Base-by-base conservation (phyloP, 2,113 vertebrate species). In the Grammomys surdaster region DNA sequence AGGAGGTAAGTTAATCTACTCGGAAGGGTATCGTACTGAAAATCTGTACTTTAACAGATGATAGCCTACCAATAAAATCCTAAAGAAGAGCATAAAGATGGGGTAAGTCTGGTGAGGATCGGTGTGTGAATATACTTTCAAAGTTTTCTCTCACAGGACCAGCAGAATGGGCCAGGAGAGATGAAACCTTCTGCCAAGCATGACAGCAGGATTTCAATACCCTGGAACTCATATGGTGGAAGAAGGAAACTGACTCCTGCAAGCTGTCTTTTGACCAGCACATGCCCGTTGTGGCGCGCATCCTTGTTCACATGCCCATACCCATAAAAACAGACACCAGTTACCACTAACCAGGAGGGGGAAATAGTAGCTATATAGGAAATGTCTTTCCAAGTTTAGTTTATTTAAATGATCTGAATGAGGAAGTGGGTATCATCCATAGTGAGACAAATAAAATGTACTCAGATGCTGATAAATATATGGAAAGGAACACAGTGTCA, bases 31-130 rank as follows among this genome's bases (percentile, higher is more conserved):
- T 85, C 8, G 60, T 31, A 72, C 14, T 67, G 43, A 40, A 92
- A 91, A 92, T 75, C 31, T 91, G 60, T 14, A 43, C 31, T 72
- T 93, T 51, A 82, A 60, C 54, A 90, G 22, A 51, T 89, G 89
- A 82, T 54, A 93, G 20, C 4, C 3, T 63, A 26, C 7, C 54
- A 58, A 58, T 40, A 26, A 60, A 82, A 26, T 8, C 36, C 20
- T 36, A n/a, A 40, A 7, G 54, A 60, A 40, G 80, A 26, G n/a
- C 12, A 16, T 58, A 7, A 40, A 82, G 51, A 60, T 26, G 31
- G 24, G 43, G 81, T 77, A 78, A 84, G 36, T 88, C 84, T 85
- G 69, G 72, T 56, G 36, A 94, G 63, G 56, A 69, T 69, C 40
- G 84, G 31, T 20, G 10, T 60, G 33, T 48, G 69, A 56, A 22